Evolutionary conservation across 2,113 vertebrate genomes (phyloP).

Genomic region (Lamprotornis superbus): DNA sequence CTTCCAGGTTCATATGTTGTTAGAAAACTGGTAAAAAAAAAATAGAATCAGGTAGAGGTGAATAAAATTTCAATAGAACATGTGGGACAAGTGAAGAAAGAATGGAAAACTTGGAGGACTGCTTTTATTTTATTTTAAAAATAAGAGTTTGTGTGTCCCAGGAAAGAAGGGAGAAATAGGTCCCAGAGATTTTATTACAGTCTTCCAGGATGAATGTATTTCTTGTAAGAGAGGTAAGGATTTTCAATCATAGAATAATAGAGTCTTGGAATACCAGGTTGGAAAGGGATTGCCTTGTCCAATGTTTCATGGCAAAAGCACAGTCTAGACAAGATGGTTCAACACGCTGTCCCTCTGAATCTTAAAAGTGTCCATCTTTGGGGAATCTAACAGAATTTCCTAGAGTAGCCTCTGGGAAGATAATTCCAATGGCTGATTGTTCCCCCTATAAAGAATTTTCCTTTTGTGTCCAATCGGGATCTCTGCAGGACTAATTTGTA

Average conservation of each 20-base stretch:
- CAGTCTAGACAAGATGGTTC: background rate
- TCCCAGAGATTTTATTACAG: background rate
- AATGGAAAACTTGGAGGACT: background rate
- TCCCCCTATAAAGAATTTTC: background rate
- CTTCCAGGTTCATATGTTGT: background rate
- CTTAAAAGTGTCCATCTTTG: background rate
- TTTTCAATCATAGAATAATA: background rate
- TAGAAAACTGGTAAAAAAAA: background rate
- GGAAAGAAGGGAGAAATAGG: background rate
- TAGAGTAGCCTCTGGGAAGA: background rate
- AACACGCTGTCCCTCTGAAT: background rate
- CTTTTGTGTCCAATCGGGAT: background rate
- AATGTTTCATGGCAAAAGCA: background rate
- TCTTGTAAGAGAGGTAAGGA: background rate
- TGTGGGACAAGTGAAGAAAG: background rate
- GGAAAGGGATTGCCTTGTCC: background rate
- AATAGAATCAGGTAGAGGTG: background rate
- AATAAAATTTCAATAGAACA: background rate
- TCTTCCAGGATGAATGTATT: background rate
- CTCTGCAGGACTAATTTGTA: background rate
- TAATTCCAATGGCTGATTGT: background rate
- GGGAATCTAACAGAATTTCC: background rate
- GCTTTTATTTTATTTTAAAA: background rate
- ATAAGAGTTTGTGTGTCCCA: background rate
- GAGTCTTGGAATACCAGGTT: background rate